These are phyloP conservation scores for Dichetophora obliterata DNA, from an alignment of 2,888 invertebrate genomes.

Conservation along the genomic window DNA sequence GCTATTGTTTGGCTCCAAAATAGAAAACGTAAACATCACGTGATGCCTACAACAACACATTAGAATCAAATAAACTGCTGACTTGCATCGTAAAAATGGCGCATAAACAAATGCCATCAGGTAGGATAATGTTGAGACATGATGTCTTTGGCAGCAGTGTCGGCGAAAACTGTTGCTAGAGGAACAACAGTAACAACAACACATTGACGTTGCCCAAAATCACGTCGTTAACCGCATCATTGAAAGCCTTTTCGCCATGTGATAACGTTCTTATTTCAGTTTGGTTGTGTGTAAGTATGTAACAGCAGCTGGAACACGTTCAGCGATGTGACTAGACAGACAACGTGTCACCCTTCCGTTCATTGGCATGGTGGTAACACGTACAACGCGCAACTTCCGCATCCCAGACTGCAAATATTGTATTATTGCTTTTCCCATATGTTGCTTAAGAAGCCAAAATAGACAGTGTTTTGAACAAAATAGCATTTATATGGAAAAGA, in stretches of 20 bases:
- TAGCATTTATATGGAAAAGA: too few relatives aligned
- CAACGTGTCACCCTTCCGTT: background rate
- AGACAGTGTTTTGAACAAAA: too few relatives aligned
- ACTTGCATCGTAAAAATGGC: constrained; percentile 9
- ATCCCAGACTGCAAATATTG: background rate
- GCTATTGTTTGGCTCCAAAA: background rate
- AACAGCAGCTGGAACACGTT: background rate
- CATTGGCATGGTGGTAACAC: background rate
- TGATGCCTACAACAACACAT: constrained; percentile 24
- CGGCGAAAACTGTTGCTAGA: too few relatives aligned
- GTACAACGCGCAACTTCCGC: background rate
- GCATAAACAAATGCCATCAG: constrained; percentile 27
- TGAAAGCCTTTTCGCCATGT: background rate
- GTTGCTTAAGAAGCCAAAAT: too few relatives aligned
- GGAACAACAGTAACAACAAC: background rate
- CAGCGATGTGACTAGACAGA: constrained; percentile 5
- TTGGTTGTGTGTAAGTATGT: background rate
- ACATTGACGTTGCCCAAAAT: background rate
- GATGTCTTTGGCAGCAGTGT: constrained; percentile 16
- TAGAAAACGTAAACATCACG: constrained; percentile 32
- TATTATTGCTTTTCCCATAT: background rate
- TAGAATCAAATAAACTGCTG: constrained; percentile 3
- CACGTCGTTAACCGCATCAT: constrained; percentile 4
- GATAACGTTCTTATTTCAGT: too few relatives aligned
- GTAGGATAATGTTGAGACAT: constrained; percentile 21